Percentiles rank a stretch among this genome's conserved stretches.
Evolutionary conservation across 1,140 invertebrate species (phyloP).

Genomic region (Globodera rostochiensis): DNA sequence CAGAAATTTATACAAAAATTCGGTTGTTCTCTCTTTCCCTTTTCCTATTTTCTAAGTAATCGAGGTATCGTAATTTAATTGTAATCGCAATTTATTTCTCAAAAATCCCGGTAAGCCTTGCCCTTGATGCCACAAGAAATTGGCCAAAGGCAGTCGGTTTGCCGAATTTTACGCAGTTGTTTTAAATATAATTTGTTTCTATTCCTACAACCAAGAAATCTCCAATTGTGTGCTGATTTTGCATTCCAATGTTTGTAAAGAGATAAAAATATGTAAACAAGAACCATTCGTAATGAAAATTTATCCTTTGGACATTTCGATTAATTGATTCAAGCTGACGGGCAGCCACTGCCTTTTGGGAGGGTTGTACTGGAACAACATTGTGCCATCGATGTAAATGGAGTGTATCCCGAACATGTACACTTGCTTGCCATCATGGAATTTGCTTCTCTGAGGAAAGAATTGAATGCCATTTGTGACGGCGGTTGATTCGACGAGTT

Average conservation of each 20-base stretch:
- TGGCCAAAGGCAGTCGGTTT: too few relatives aligned
- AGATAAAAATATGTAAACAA: conserved; percentile 15
- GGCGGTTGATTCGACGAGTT: conserved; percentile 26
- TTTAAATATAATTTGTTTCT: too few relatives aligned
- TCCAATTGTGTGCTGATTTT: neutral
- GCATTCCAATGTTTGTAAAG: conserved; percentile 6
- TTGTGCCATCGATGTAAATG: conserved; percentile 30
- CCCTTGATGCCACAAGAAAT: neutral
- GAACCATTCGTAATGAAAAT: too few relatives aligned
- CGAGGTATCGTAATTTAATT: too few relatives aligned
- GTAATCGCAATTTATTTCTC: too few relatives aligned
- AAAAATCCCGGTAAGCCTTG: too few relatives aligned
- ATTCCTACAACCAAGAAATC: too few relatives aligned
- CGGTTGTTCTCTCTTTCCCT: too few relatives aligned
- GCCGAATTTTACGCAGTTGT: too few relatives aligned
- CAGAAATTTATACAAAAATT: too few relatives aligned
- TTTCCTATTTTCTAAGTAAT: neutral
- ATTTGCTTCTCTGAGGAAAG: conserved; percentile 31
- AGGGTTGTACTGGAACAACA: conserved; percentile 27
- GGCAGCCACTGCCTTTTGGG: conserved; percentile 29
- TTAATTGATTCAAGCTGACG: conserved; percentile 24
- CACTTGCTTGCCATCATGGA: conserved; percentile 32
- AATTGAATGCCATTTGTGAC: conserved; percentile 26
- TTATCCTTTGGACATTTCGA: conserved; percentile 25
- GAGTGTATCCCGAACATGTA: conserved; percentile 27